Evolutionary conservation across 2,113 vertebrate species (phyloP).

Genomic region (Motacilla tschutschensis): DNA sequence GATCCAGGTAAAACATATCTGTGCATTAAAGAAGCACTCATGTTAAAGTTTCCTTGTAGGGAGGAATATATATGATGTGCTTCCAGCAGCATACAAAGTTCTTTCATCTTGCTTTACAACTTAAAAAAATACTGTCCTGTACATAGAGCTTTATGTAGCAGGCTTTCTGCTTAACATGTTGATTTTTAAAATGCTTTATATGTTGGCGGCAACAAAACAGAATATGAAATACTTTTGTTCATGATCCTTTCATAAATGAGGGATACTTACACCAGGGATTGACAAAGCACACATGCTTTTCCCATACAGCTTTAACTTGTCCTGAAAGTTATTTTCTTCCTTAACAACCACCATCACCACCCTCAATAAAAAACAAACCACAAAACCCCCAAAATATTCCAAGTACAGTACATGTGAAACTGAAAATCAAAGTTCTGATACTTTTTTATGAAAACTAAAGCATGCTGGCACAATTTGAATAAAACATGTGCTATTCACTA

Average conservation of each 20-base stretch:
- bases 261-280: background rate
- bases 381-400: background rate
- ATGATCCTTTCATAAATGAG: background rate
- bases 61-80: rapidly evolving
- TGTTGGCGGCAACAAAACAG: background rate
- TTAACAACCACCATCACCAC: background rate
- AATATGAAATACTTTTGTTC: background rate
- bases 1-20: background rate
- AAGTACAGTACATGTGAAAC: background rate
- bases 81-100: background rate
- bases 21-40: background rate
- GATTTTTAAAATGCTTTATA: background rate
- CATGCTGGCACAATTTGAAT: background rate
- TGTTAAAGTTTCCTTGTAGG: background rate
- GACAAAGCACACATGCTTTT: background rate
- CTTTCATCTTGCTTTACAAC: background rate
- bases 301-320: background rate
- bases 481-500: background rate
- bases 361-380: background rate
- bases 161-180: background rate
- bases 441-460: background rate
- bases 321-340: background rate
- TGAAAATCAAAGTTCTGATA: background rate
- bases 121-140: background rate
- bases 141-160: background rate